Evolutionary conservation across 2,797 vertebrate genomes (phyloP), one percentile per base, ranked within the genome.

Genomic region (Helostoma temminkii): DNA sequence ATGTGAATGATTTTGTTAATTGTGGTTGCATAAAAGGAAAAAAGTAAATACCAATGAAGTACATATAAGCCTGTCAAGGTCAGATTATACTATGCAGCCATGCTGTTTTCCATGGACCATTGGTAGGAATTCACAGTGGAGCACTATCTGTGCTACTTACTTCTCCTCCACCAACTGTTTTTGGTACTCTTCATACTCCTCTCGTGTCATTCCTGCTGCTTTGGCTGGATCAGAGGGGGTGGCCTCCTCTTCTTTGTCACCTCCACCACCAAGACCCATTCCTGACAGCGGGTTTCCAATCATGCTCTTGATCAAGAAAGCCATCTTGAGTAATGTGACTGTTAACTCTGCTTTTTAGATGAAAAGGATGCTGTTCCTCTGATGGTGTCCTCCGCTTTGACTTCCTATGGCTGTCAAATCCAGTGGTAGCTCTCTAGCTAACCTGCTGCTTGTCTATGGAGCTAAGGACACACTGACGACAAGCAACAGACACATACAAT

Each of bases 101-200:
- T 55, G 12, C 24, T 71, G 55, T 26, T 66, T n/a, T 37, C 32
- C 9, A n/a, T 26, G 19, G 71, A 55, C 66, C 68, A 21, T 4
- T 42, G 58, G 25, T 71, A 66, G 39, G 49, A 46, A 34, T 60
- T 78, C 48, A 71, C 64, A 75, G 73, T 45, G 73, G 61, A 73
- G 52, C n/a, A 19, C 18, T 9, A 36, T 71, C 43, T 2, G 4
- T 62, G 10, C 28, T 91, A 98, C 98, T 98, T 93, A 98, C 97
- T 98, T 97, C 92, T 99, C 97, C 89, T 99, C 97, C 87, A 98
- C 95, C 89, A 98, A 1, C 80, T 98, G 96, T 90, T 97, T 99
- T 76, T 99, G 97, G 87, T 98, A 98, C 53, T 99, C 98, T 85
- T 98, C 97, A 79, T 97, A 98, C 76, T 99, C 98, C 87, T 99